Conservation (phyloP, 2,888 invertebrate species). For the Anticlea derivata region DNA sequence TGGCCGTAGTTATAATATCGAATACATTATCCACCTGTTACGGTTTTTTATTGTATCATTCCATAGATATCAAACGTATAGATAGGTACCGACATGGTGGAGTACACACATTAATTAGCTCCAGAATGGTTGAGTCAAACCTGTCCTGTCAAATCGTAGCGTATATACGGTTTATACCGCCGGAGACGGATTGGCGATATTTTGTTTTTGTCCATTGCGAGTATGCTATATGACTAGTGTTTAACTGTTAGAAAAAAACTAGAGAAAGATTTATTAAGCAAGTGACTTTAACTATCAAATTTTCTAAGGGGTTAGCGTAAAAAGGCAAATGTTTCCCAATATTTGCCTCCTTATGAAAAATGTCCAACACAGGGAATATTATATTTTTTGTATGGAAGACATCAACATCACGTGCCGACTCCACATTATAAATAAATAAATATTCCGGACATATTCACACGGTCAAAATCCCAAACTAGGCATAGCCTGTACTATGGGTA, state of each 20-base stretch:
- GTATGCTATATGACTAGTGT: neutral
- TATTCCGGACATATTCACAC: no score
- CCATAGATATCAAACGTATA: conserved; percentile 33
- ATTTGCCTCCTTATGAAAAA: no score
- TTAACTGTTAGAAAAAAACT: conserved; percentile 15
- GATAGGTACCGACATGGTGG: conserved; percentile 24
- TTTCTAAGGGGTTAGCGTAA: no score
- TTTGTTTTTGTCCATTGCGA: conserved; percentile 36
- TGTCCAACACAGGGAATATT: no score
- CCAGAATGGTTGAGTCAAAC: conserved; percentile 31
- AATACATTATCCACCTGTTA: conserved; percentile 46
- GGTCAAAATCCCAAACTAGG: no score
- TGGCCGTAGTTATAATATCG: neutral
- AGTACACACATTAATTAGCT: conserved; percentile 27
- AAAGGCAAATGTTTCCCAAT: no score
- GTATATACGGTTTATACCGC: conserved; percentile 33
- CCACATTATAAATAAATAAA: no score
- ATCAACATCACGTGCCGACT: no score
- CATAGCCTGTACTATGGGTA: no score
- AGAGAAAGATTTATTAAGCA: no score
- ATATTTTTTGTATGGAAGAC: no score
- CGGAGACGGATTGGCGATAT: conserved; percentile 41
- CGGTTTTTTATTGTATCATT: conserved; percentile 49
- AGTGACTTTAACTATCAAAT: no score
- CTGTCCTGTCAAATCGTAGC: conserved; percentile 44